Percentiles rank a stretch among this genome's conserved stretches.
These are phyloP conservation scores for Pterostichus niger DNA, from an alignment of 2,888 invertebrate genomes.

Conservation along the genomic window DNA sequence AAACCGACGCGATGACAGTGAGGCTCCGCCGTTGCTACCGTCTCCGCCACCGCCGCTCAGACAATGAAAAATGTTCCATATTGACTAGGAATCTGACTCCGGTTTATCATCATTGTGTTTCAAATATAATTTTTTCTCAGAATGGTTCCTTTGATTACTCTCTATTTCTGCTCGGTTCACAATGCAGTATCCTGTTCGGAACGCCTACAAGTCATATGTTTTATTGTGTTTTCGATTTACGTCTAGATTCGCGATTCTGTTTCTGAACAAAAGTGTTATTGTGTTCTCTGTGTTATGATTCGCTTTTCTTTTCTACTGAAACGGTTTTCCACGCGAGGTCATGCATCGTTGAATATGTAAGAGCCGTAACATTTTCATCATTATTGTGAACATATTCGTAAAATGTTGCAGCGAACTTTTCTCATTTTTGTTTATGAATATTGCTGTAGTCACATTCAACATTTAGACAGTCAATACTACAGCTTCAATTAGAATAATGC, in stretches of 20 bases:
- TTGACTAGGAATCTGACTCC: slow-evolving; percentile 64
- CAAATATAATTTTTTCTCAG: slow-evolving; percentile 59
- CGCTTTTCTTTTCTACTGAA: slow-evolving; percentile 11
- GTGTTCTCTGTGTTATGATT: slow-evolving; percentile 42
- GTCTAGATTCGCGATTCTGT: slow-evolving; percentile 36
- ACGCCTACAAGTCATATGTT: slow-evolving; percentile 51
- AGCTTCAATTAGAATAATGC: no score
- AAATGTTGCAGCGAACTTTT: background rate
- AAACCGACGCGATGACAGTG: slow-evolving; percentile 31
- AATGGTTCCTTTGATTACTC: slow-evolving; percentile 56
- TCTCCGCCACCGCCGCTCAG: background rate
- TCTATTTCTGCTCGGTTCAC: slow-evolving; percentile 30
- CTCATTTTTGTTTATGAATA: no score
- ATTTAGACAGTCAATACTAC: no score
- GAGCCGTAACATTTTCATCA: slow-evolving; percentile 40
- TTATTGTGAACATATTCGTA: slow-evolving; percentile 9
- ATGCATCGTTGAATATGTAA: slow-evolving; percentile 43
- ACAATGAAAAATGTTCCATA: slow-evolving; percentile 63
- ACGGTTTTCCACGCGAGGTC: slow-evolving; percentile 16
- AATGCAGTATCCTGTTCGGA: slow-evolving; percentile 19
- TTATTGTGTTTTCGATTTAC: slow-evolving; percentile 49
- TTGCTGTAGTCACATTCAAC: no score
- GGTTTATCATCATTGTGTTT: slow-evolving; percentile 66
- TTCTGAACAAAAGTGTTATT: slow-evolving; percentile 50
- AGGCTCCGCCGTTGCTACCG: background rate